phyloP scores from a whole-genome alignment of 2,888 invertebrate genomes.

The Papilio protenor region DNA sequence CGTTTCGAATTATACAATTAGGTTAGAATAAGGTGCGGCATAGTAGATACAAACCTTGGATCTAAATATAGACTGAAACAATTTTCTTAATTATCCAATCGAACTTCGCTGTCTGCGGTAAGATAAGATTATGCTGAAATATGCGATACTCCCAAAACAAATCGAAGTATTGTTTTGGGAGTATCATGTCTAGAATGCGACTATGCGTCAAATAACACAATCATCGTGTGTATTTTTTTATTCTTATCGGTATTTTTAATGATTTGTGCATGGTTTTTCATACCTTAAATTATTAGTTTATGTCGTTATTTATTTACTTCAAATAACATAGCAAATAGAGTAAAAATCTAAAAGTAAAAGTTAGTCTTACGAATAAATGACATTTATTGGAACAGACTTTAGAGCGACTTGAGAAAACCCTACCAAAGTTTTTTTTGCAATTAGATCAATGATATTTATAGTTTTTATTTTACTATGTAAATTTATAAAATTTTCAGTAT shows the following conservation, averaged over 20 bases:
- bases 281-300: neutral
- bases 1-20: neutral
- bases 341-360: too few species aligned
- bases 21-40: conserved; percentile 18
- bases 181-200: neutral
- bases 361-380: too few species aligned
- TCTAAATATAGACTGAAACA: conserved; percentile 34
- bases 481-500: neutral
- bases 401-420: too few species aligned
- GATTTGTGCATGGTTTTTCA: neutral
- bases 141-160: neutral
- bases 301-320: neutral
- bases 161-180: neutral
- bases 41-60: conserved; percentile 28
- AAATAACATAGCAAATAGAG: too few species aligned
- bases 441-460: too few species aligned
- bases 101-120: neutral
- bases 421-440: too few species aligned
- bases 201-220: neutral
- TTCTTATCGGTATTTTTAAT: neutral
- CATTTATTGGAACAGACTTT: too few species aligned
- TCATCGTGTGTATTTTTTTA: neutral
- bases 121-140: conserved; percentile 33
- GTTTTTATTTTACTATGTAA: too few species aligned
- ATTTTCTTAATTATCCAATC: conserved; percentile 39